phyloP scores from a whole-genome alignment of 2,888 invertebrate genomes.

The Eupithecia exiguata region DNA sequence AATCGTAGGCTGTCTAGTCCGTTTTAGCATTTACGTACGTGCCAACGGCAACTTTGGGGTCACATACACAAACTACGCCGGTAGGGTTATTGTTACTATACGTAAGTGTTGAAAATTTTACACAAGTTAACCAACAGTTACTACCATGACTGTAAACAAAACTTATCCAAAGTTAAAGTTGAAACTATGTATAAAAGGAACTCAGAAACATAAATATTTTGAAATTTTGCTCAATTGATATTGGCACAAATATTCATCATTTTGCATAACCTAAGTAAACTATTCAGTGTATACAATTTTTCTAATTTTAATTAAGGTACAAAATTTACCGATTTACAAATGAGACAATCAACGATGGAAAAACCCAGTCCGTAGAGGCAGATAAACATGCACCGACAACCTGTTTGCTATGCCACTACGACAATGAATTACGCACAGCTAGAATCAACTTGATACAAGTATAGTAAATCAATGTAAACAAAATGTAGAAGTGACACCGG shows the following conservation, averaged over 20 bases:
- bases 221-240: too few relatives aligned
- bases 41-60: conserved; percentile 16
- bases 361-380: not conserved
- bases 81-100: not conserved
- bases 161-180: not conserved
- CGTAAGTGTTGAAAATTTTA: not conserved
- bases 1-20: conserved; percentile 29
- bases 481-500: conserved; percentile 27
- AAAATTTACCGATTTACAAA: not conserved
- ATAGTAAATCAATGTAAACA: conserved; percentile 29
- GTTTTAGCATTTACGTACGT: conserved; percentile 31
- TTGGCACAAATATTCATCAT: not conserved
- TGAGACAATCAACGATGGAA: not conserved
- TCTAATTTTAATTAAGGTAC: not conserved
- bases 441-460: conserved; percentile 18
- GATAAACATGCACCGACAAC: not conserved
- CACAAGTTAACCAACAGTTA: not conserved
- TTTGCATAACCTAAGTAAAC: not conserved
- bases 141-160: not conserved
- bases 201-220: not conserved
- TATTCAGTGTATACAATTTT: not conserved
- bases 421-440: conserved; percentile 16
- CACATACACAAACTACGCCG: conserved; percentile 1
- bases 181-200: not conserved
- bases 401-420: conserved; percentile 17